phyloP scores from a whole-genome alignment of 2,888 invertebrate genomes.

The Pollenia angustigena region DNA sequence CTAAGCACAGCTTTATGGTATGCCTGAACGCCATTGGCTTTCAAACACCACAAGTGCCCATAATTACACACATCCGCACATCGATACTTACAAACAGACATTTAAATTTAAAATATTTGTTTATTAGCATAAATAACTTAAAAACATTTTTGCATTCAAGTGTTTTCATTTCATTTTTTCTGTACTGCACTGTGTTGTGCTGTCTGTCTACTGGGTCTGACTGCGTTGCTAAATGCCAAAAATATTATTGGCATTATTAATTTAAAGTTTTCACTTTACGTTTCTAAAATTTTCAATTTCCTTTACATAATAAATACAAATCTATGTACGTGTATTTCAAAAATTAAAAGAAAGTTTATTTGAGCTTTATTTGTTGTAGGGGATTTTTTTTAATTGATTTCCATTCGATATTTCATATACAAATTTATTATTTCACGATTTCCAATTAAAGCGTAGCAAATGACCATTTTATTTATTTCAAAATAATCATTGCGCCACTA shows the following conservation, averaged over 20 bases:
- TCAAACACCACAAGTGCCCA: constrained; percentile 15
- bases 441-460: background rate
- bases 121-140: constrained; percentile 55
- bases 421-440: constrained; percentile 5
- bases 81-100: background rate
- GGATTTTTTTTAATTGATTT: constrained; percentile 14
- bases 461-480: background rate
- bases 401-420: background rate
- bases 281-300: constrained; percentile 67
- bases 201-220: background rate
- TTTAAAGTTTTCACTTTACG: constrained; percentile 69
- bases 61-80: background rate
- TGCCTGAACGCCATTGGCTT: constrained; percentile 19
- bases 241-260: constrained; percentile 68
- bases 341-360: constrained; percentile 56
- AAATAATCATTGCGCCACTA: background rate
- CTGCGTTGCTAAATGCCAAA: constrained; percentile 61
- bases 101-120: constrained; percentile 55
- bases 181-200: background rate
- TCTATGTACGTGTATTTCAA: background rate
- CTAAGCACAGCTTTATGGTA: constrained; percentile 68
- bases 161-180: constrained; percentile 21
- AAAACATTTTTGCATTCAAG: constrained; percentile 61
- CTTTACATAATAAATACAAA: constrained; percentile 47
- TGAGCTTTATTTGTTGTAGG: background rate